A percentile compares a stretch with the other conserved stretches of the same genome.
Conservation (phyloP, 2,797 vertebrate genomes). For the Gobionotothen gibberifrons region DNA sequence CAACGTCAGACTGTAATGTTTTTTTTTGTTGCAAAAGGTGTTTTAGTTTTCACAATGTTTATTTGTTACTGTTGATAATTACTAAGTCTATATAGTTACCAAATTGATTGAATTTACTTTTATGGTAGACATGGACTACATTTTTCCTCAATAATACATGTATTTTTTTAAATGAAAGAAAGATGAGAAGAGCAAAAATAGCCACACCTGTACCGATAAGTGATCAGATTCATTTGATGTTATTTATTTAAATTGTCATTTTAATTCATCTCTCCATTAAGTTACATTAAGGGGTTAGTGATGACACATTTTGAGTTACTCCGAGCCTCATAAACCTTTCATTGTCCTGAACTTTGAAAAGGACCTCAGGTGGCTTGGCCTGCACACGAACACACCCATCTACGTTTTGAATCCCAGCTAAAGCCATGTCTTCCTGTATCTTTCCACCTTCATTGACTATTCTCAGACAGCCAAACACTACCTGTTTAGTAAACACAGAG, state of each 20-base stretch:
- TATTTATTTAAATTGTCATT: background rate
- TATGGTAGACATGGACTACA: background rate
- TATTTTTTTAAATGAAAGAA: background rate
- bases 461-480: slow-evolving; percentile 25
- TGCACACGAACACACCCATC: slow-evolving; percentile 12
- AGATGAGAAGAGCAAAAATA: background rate
- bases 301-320: background rate
- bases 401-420: background rate
- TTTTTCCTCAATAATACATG: background rate
- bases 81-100: too few species aligned
- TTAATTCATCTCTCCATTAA: background rate
- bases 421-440: background rate
- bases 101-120: background rate
- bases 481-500: slow-evolving; percentile 56
- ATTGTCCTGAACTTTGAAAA: background rate
- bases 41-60: too few species aligned
- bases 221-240: background rate
- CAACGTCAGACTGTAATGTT: too few species aligned
- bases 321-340: background rate
- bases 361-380: background rate
- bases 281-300: background rate
- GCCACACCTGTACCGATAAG: background rate
- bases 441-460: slow-evolving; percentile 8
- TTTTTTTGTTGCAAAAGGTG: too few species aligned
- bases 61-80: too few species aligned